phyloP scores from a whole-genome alignment of 1,140 invertebrate species.

The Rhagoletis zephyria region DNA sequence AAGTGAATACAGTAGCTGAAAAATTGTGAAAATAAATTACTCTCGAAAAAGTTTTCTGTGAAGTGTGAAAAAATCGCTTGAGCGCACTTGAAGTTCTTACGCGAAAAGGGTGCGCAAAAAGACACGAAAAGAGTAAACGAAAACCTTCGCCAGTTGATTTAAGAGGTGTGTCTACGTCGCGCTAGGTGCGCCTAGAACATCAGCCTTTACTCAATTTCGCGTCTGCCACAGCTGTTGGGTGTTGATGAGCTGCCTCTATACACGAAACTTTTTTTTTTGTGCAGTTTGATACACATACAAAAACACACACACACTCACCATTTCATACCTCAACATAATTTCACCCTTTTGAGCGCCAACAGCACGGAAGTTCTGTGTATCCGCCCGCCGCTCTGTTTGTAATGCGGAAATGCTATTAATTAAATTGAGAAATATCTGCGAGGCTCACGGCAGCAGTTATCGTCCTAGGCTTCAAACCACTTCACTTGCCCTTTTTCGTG shows the following conservation, averaged over 20 bases:
- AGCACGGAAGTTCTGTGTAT: neutral
- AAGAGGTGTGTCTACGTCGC: slow-evolving; percentile 3
- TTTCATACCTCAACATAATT: neutral
- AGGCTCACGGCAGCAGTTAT: neutral
- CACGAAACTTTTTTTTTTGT: neutral
- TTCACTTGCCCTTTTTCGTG: neutral
- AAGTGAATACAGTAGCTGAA: neutral
- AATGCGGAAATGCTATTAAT: slow-evolving; percentile 44
- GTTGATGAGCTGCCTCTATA: neutral
- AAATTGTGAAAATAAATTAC: neutral
- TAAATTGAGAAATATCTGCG: slow-evolving; percentile 42
- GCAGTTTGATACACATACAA: neutral
- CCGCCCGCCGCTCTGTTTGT: neutral
- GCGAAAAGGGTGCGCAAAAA: neutral
- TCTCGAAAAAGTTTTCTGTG: neutral
- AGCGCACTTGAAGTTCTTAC: neutral
- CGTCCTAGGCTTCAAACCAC: neutral
- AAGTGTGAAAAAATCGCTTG: neutral
- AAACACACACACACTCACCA: neutral
- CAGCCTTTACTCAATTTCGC: too few relatives aligned
- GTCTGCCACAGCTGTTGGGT: neutral
- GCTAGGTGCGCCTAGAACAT: too few relatives aligned
- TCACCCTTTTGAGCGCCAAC: neutral
- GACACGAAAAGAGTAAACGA: neutral
- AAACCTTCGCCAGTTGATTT: neutral